A percentile compares a stretch with the other conserved stretches of the same genome.
Conservation (phyloP, 2,113 vertebrate genomes). For the Indicator indicator region DNA sequence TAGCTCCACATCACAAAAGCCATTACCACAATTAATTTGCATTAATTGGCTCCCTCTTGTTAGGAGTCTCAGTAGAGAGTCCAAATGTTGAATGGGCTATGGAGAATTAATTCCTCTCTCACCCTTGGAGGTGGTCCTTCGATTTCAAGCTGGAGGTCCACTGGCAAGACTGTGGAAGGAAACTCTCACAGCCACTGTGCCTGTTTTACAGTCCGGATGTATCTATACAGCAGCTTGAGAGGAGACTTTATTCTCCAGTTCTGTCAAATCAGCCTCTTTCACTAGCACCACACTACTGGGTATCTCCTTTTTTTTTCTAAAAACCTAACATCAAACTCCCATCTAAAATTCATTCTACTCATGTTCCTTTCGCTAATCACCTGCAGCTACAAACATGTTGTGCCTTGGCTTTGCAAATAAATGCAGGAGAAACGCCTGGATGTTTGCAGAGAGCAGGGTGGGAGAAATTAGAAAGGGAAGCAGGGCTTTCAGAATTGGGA, state of each 20-base stretch:
- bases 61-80: background rate
- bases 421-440: background rate
- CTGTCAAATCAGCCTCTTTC: background rate
- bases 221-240: background rate
- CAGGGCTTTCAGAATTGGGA: background rate
- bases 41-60: constrained; percentile 38
- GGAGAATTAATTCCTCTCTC: constrained; percentile 42
- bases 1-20: constrained; percentile 35
- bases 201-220: background rate
- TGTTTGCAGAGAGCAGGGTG: background rate
- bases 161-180: background rate
- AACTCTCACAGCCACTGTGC: background rate
- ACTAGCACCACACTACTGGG: background rate
- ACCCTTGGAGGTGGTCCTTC: background rate
- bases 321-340: background rate
- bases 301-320: background rate
- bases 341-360: background rate
- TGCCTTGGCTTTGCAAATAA: background rate
- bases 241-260: background rate
- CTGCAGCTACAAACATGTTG: background rate
- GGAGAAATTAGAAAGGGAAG: background rate
- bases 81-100: constrained; percentile 20
- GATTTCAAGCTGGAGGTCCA: background rate
- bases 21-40: constrained; percentile 35
- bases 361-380: background rate